Conservation (phyloP, 2,113 vertebrate genomes). For the Micronycteris hirsuta region DNA sequence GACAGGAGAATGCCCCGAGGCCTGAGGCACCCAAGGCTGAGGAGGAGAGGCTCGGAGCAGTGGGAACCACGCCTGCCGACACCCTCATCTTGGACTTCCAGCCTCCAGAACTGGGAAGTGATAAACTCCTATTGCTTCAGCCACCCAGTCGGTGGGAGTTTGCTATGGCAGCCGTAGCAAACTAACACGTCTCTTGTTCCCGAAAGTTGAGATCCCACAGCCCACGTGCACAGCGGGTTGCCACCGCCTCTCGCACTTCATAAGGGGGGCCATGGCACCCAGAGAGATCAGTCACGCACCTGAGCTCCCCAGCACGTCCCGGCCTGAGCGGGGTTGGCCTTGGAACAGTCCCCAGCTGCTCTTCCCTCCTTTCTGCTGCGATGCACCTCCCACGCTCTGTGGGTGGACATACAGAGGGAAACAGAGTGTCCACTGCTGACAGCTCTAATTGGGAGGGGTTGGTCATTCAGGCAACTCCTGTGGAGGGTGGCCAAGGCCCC, state of each 20-base stretch:
- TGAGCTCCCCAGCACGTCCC: background rate
- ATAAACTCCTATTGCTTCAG: accelerated
- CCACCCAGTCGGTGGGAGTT: accelerated
- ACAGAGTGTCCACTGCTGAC: background rate
- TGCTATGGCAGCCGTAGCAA: accelerated
- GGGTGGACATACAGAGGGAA: background rate
- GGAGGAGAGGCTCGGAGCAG: background rate
- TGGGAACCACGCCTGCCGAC: accelerated
- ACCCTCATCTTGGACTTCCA: too few species aligned
- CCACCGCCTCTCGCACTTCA: background rate
- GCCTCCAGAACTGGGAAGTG: background rate
- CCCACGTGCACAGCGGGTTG: accelerated
- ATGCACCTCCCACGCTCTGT: accelerated
- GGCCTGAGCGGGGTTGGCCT: background rate
- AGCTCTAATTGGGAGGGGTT: background rate
- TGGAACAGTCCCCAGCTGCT: background rate
- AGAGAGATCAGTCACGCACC: accelerated
- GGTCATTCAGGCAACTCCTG: background rate
- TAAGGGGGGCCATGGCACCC: accelerated
- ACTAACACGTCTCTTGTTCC: accelerated
- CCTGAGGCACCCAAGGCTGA: background rate
- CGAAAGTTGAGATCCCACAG: background rate
- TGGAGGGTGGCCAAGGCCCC: background rate
- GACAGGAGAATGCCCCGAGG: accelerated
- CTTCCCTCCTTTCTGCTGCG: background rate